phyloP scores from a whole-genome alignment of 2,797 vertebrate species.

The Ctenosaura bakeri region DNA sequence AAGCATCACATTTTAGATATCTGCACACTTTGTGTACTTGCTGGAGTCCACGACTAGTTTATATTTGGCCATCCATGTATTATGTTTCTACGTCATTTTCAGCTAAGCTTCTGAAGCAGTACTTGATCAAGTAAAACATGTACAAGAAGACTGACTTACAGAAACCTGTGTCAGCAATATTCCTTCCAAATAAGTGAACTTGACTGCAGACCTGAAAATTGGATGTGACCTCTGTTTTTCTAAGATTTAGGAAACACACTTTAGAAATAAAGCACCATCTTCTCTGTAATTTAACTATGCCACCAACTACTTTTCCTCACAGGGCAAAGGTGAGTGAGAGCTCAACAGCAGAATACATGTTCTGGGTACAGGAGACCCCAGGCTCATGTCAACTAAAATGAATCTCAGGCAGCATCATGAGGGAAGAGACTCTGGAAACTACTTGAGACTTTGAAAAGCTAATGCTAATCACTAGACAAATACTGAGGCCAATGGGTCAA shows the following conservation, averaged over 20 bases:
- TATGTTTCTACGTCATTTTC: not conserved
- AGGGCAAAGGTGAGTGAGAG: not conserved
- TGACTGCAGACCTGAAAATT: not conserved
- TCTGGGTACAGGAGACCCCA: not conserved
- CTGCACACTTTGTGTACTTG: not conserved
- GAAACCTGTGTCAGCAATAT: not conserved
- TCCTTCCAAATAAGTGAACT: not conserved
- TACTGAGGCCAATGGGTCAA: not conserved
- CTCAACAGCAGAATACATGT: not conserved
- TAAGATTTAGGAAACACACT: not conserved
- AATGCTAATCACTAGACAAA: not conserved
- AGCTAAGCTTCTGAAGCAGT: not conserved
- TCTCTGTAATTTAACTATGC: slow-evolving; percentile 5
- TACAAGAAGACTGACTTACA: not conserved
- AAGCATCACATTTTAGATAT: not conserved
- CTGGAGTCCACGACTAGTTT: not conserved
- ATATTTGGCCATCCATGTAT: not conserved
- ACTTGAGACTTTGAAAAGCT: not conserved
- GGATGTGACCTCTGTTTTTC: not conserved
- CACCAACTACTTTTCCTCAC: not conserved
- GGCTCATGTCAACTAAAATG: not conserved
- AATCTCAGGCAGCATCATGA: not conserved
- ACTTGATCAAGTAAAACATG: slow-evolving; percentile 3
- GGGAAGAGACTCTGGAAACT: not conserved
- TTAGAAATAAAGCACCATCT: not conserved